phyloP scores from a whole-genome alignment of 2,888 invertebrate species.

The Podotricha telesiphe region DNA sequence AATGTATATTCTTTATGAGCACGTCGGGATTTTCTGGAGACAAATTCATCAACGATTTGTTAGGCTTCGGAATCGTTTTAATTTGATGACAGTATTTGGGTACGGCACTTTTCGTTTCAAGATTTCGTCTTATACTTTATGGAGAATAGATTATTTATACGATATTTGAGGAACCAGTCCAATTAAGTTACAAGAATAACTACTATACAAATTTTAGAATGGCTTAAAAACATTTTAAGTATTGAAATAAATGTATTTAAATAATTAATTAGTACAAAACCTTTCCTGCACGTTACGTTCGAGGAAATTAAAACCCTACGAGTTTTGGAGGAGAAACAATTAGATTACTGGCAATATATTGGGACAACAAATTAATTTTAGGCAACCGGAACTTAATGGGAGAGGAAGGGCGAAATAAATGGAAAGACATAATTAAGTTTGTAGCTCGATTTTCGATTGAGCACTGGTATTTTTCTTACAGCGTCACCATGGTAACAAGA shows the following conservation, averaged over 20 bases:
- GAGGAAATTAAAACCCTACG: conserved; percentile 52
- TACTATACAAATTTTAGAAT: neutral
- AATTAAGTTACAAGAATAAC: neutral
- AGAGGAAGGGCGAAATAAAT: conserved; percentile 48
- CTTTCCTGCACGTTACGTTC: conserved; percentile 31
- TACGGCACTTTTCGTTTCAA: conserved; percentile 28
- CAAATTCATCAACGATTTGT: conserved; percentile 40
- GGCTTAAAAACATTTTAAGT: neutral
- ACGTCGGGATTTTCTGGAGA: conserved; percentile 43
- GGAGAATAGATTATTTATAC: neutral
- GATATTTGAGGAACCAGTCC: neutral
- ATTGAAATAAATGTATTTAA: neutral
- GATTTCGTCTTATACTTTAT: neutral
- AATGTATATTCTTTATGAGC: conserved; percentile 48
- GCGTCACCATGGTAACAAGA: conserved; percentile 57
- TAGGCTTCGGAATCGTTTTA: conserved; percentile 7
- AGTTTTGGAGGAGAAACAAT: conserved; percentile 60
- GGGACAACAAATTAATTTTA: conserved; percentile 65
- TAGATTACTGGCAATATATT: conserved; percentile 60
- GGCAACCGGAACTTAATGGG: conserved; percentile 49
- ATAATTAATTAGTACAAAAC: conserved; percentile 38
- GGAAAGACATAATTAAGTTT: conserved; percentile 61
- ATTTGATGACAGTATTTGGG: conserved; percentile 41
- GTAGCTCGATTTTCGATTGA: conserved; percentile 53
- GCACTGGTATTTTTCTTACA: conserved; percentile 51